Conservation (phyloP, 2,888 invertebrate genomes). For the Phyto melanocephala region DNA sequence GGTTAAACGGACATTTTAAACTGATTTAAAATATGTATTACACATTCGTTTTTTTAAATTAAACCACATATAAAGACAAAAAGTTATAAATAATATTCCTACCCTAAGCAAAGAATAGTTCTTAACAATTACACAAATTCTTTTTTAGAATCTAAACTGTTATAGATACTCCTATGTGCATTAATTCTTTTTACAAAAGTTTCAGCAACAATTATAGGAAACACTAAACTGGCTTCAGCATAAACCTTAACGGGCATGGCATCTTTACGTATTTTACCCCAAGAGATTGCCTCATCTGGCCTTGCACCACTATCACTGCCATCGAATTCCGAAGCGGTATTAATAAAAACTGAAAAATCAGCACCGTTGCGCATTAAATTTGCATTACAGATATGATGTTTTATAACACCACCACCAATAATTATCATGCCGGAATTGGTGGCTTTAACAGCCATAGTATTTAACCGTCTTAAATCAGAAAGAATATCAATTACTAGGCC, state of each 20-base stretch:
- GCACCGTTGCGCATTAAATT: slow-evolving; percentile 99
- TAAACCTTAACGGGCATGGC: slow-evolving; percentile 95
- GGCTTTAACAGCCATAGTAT: slow-evolving; percentile 96
- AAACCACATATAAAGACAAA: too few relatives aligned
- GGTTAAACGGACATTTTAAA: too few relatives aligned
- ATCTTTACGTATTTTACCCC: slow-evolving; percentile 96
- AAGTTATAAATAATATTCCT: too few relatives aligned
- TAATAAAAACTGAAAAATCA: slow-evolving; percentile 95
- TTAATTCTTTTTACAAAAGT: slow-evolving; percentile 89
- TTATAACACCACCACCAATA: slow-evolving; percentile 96
- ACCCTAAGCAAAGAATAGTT: too few relatives aligned
- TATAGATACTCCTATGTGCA: background rate
- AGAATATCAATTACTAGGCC: slow-evolving; percentile 96
- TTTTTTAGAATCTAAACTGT: background rate
- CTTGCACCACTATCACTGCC: slow-evolving; percentile 98
- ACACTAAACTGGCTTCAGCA: slow-evolving; percentile 95
- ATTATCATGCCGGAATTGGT: slow-evolving; percentile 97
- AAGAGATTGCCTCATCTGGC: slow-evolving; percentile 98
- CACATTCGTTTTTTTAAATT: too few relatives aligned
- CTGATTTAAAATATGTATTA: too few relatives aligned
- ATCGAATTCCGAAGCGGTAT: slow-evolving; percentile 97
- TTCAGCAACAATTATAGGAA: slow-evolving; percentile 96
- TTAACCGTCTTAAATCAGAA: slow-evolving; percentile 92
- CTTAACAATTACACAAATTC: too few relatives aligned
- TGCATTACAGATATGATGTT: slow-evolving; percentile 99